Conservation (phyloP, 2,797 vertebrate species). For the Tragopan temminckii region DNA sequence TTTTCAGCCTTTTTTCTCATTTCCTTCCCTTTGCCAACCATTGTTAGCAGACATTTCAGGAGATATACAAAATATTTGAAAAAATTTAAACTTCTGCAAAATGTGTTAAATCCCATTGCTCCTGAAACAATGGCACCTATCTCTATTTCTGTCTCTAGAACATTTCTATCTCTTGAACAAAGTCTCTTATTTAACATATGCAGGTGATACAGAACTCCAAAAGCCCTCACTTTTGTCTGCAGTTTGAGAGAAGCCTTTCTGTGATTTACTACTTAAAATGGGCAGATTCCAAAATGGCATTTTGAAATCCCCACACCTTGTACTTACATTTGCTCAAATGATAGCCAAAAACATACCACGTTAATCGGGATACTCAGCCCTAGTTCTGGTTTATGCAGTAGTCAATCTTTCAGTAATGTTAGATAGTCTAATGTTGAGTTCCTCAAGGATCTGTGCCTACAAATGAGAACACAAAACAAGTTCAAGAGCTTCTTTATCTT, state of each 20-base stretch:
- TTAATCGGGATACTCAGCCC: neutral
- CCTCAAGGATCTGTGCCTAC: neutral
- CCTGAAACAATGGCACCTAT: neutral
- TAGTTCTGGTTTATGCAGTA: neutral
- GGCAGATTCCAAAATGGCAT: neutral
- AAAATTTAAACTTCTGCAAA: conserved; percentile 8
- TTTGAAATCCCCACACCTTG: neutral
- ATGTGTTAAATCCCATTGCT: neutral
- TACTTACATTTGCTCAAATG: neutral
- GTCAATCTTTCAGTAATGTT: neutral
- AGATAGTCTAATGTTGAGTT: neutral
- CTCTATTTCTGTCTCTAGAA: neutral
- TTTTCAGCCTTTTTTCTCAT: neutral
- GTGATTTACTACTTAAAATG: neutral
- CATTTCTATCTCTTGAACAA: neutral
- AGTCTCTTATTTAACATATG: neutral
- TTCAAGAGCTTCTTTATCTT: neutral
- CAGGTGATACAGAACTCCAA: neutral
- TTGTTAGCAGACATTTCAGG: neutral
- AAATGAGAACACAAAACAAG: neutral
- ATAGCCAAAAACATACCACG: neutral
- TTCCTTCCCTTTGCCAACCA: neutral
- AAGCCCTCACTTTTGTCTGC: neutral
- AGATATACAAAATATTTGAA: neutral
- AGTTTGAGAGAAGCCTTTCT: neutral